Evolutionary conservation across 2,888 invertebrate genomes (phyloP).

Genomic region (Apamea crenata): DNA sequence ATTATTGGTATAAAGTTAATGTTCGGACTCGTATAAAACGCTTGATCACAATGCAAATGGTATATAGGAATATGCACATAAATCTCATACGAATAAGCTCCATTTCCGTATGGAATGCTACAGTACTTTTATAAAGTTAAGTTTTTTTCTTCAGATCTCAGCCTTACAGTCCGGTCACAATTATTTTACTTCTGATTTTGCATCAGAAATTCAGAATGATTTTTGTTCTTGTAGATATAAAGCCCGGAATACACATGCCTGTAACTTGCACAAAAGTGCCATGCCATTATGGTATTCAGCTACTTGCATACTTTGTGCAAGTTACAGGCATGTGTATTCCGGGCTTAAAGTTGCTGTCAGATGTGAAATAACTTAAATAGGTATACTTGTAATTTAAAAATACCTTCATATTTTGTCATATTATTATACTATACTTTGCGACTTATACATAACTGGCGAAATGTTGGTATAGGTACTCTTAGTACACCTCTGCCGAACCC

Average conservation of each 20-base stretch:
- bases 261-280: too few species aligned
- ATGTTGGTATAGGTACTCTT: neutral
- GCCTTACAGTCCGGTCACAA: neutral
- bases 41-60: neutral
- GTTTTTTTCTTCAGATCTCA: neutral
- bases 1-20: neutral
- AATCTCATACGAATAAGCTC: accelerated
- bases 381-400: neutral
- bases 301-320: too few species aligned
- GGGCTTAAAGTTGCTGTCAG: neutral
- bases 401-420: neutral
- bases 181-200: neutral
- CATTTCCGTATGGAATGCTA: neutral
- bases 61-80: neutral
- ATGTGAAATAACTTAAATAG: neutral
- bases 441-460: neutral
- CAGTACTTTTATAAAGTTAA: neutral
- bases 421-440: neutral
- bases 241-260: too few species aligned
- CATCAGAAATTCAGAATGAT: neutral
- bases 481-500: neutral
- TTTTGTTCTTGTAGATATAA: neutral
- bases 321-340: too few species aligned
- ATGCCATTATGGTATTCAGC: too few species aligned
- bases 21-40: neutral